Evolutionary conservation across 2,888 invertebrate species (phyloP).

Genomic region (Agelastica alni): DNA sequence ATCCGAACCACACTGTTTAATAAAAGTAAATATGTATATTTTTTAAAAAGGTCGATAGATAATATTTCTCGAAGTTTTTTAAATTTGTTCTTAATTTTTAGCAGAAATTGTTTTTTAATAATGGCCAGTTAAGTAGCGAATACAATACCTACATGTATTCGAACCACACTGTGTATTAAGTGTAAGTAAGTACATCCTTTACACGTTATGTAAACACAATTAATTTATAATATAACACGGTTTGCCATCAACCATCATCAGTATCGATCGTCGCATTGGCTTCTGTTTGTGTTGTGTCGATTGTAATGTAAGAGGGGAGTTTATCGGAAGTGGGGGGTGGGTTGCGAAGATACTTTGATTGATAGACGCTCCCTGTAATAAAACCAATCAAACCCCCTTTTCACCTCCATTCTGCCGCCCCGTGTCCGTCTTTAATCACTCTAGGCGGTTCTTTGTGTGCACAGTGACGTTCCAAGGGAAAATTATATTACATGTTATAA

Average conservation of each 20-base stretch:
- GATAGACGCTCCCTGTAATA: conserved; percentile 46
- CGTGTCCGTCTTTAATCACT: conserved; percentile 44
- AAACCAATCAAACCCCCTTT: conserved; percentile 43
- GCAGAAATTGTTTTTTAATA: too few species aligned
- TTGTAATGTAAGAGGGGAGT: conserved; percentile 28
- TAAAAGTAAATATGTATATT: too few species aligned
- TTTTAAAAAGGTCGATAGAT: too few species aligned
- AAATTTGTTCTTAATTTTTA: too few species aligned
- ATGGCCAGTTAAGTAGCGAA: too few species aligned
- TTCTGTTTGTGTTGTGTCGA: conserved; percentile 41
- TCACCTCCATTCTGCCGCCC: conserved; percentile 20
- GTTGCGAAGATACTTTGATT: conserved; percentile 43
- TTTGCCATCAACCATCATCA: conserved; percentile 25
- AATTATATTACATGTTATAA: too few species aligned
- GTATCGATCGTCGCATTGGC: conserved; percentile 27
- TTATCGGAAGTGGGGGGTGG: conserved; percentile 24
- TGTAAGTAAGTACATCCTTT: not conserved
- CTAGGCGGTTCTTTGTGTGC: conserved; percentile 8
- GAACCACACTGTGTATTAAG: not conserved
- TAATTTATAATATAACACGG: conserved; percentile 42
- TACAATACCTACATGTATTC: too few species aligned
- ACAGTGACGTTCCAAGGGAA: not conserved
- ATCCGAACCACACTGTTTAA: too few species aligned
- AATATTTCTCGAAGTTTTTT: too few species aligned
- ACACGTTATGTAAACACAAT: conserved; percentile 39